Evolutionary conservation across 2,113 vertebrate species (phyloP).

Genomic region (Sinocyclocheilus anophthalmus): DNA sequence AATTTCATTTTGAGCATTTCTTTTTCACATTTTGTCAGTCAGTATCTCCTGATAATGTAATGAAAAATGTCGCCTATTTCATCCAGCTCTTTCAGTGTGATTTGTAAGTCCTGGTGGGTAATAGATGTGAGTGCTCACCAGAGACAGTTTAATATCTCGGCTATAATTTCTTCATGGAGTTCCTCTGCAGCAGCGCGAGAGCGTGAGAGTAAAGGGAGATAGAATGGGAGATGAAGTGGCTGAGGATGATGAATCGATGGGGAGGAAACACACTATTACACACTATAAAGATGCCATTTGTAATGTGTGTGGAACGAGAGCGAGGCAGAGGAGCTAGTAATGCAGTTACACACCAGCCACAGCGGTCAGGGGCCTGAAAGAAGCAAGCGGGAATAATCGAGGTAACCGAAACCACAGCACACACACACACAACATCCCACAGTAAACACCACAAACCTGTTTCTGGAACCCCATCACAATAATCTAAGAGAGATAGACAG

Average conservation of each 20-base stretch:
- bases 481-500: too few relatives aligned
- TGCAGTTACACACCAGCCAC: slow-evolving; percentile 53
- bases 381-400: not conserved
- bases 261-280: slow-evolving; percentile 57
- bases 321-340: slow-evolving; percentile 43
- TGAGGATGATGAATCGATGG: slow-evolving; percentile 46
- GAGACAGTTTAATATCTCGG: slow-evolving; percentile 52
- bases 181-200: slow-evolving; percentile 20
- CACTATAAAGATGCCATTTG: slow-evolving; percentile 59
- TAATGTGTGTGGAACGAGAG: slow-evolving; percentile 53
- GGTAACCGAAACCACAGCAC: not conserved
- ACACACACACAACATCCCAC: not conserved
- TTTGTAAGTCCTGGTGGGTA: not conserved
- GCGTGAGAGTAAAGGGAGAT: slow-evolving; percentile 50
- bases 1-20: not conserved
- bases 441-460: too few relatives aligned
- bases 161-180: slow-evolving; percentile 55
- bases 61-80: not conserved
- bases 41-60: not conserved
- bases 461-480: too few relatives aligned
- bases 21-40: not conserved
- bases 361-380: slow-evolving; percentile 40
- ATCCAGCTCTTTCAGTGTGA: slow-evolving; percentile 22
- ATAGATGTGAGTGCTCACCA: slow-evolving; percentile 30
- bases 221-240: slow-evolving; percentile 30